Conservation (phyloP, 2,797 vertebrate genomes). For the Crax fasciolata region DNA sequence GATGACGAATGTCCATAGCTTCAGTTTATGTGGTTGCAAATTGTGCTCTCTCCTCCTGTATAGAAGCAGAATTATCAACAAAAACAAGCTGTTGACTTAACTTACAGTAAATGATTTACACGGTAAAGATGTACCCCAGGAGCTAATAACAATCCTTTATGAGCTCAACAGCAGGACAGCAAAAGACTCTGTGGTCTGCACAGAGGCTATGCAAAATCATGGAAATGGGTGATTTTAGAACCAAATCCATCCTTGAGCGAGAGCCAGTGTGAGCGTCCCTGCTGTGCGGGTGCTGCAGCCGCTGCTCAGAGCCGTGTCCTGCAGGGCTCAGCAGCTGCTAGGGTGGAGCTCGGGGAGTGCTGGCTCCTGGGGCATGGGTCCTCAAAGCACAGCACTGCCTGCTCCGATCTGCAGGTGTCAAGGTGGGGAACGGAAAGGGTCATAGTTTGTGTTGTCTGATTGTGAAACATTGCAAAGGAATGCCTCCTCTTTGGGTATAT, state of each 20-base stretch:
- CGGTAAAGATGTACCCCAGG: conserved; percentile 1
- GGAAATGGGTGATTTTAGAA: background rate
- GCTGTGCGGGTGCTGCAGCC: rapidly evolving
- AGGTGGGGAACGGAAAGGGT: background rate
- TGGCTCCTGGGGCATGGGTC: background rate
- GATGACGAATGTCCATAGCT: conserved; percentile 3
- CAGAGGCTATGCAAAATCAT: background rate
- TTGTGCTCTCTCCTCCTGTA: conserved; percentile 9
- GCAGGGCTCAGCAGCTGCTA: background rate
- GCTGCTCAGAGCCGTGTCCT: background rate
- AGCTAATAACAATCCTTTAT: background rate
- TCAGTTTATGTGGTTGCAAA: conserved; percentile 32
- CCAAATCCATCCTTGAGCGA: background rate
- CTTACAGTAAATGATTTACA: conserved; percentile 16
- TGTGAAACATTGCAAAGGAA: rapidly evolving
- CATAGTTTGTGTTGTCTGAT: background rate
- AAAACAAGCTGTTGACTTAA: background rate
- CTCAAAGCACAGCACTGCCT: background rate
- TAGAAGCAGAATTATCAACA: conserved; percentile 47
- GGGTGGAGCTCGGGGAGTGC: rapidly evolving
- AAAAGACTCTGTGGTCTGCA: background rate
- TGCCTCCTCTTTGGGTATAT: too few relatives aligned
- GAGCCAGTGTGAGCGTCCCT: rapidly evolving
- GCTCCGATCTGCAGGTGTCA: background rate
- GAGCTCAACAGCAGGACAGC: conserved; percentile 7